phyloP scores from a whole-genome alignment of 2,113 vertebrate species.

The Rhizomys pruinosus region DNA sequence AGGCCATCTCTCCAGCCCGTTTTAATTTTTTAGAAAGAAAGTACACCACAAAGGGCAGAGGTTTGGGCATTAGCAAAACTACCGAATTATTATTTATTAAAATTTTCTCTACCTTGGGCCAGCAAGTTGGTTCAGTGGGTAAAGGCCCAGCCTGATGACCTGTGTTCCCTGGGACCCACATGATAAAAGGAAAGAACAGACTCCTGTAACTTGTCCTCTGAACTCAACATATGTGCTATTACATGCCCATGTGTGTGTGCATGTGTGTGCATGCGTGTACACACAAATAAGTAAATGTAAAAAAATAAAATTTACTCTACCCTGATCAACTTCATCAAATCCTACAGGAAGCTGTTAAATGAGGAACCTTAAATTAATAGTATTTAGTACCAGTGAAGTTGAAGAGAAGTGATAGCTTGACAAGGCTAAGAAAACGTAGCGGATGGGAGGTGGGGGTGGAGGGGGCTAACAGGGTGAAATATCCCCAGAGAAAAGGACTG shows the following conservation, averaged over 20 bases:
- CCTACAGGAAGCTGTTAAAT: neutral
- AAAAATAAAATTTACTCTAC: neutral
- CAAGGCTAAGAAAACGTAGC: neutral
- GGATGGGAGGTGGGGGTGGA: too few species aligned
- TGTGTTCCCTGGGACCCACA: neutral
- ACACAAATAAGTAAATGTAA: neutral
- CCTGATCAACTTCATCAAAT: conserved; percentile 33
- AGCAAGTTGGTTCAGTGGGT: neutral
- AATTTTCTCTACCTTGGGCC: neutral
- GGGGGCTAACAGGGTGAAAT: neutral
- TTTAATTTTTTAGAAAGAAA: neutral
- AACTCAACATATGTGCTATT: neutral
- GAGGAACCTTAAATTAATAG: conserved; percentile 17
- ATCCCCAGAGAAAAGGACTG: conserved; percentile 50
- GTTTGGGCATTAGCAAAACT: neutral
- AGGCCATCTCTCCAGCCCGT: too few species aligned
- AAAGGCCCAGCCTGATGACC: neutral
- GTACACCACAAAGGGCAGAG: neutral
- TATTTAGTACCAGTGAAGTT: neutral
- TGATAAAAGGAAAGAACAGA: neutral
- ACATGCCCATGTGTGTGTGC: too few species aligned
- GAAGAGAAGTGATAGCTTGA: neutral
- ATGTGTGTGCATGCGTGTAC: too few species aligned
- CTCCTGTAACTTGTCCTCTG: neutral
- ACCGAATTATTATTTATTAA: neutral